Conservation (phyloP, 92 coral and sea anemone species). For the Anthopleura xanthogrammica region DNA sequence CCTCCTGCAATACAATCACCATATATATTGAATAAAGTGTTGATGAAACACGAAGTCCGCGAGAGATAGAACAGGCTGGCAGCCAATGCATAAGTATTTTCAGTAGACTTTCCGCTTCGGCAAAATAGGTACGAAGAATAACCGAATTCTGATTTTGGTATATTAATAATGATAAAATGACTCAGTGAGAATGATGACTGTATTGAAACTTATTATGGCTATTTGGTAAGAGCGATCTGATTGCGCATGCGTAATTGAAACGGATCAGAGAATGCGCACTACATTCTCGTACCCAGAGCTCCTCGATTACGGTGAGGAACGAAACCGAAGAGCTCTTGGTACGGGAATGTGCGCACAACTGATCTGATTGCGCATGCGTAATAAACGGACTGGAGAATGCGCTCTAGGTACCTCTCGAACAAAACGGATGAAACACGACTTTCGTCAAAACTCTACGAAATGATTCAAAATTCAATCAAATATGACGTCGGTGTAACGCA, state of each 20-base stretch:
- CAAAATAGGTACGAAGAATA: background rate
- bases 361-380: background rate
- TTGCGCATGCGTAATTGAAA: too few species aligned
- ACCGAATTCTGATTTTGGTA: background rate
- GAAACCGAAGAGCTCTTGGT: too few species aligned
- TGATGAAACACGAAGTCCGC: background rate
- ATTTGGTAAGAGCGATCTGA: background rate
- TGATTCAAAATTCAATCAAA: too few species aligned
- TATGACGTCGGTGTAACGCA: too few species aligned
- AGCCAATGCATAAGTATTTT: too few species aligned
- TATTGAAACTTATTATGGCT: background rate
- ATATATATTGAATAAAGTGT: background rate
- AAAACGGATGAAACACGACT: too few species aligned
- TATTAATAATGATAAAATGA: background rate
- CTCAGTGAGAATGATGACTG: background rate
- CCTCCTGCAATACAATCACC: constrained; percentile 64
- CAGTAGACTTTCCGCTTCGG: background rate
- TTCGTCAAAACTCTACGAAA: too few species aligned
- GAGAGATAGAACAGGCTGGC: background rate
- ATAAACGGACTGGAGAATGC: background rate
- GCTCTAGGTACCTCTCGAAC: background rate
- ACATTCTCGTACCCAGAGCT: too few species aligned
- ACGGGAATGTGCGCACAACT: too few species aligned
- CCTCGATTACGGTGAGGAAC: too few species aligned
- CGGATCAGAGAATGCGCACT: too few species aligned